Conservation (phyloP, 1,140 invertebrate genomes). For the Pseudomyrmex sp. region DNA sequence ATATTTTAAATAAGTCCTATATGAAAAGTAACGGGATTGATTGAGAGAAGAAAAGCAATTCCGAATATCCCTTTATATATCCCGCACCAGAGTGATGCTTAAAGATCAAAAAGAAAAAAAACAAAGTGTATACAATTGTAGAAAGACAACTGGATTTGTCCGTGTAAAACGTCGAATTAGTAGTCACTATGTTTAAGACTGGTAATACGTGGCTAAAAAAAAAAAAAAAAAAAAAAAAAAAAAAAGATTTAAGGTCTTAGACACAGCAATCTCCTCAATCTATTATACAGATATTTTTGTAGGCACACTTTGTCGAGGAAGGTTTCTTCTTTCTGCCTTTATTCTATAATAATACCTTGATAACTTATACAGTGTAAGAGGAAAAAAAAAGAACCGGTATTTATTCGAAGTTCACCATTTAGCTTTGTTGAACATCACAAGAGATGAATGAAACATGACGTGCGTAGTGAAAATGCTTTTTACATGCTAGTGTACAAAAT, state of each 20-base stretch:
- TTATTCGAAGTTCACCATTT: constrained; percentile 72
- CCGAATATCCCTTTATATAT: constrained; percentile 16
- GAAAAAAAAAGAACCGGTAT: constrained; percentile 65
- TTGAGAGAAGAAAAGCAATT: no score
- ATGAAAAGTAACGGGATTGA: no score
- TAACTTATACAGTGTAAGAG: constrained; percentile 59
- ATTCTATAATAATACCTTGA: constrained; percentile 73
- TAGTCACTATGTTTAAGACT: constrained; percentile 76
- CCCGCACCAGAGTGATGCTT: constrained; percentile 54
- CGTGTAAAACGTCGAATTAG: constrained; percentile 69
- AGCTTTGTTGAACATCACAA: constrained; percentile 71
- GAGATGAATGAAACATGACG: constrained; percentile 72
- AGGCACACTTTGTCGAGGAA: constrained; percentile 80
- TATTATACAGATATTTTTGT: constrained; percentile 82
- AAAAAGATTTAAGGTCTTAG: constrained; percentile 69
- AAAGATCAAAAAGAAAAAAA: constrained; percentile 16
- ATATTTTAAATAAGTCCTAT: constrained; percentile 29
- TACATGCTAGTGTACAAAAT: constrained; percentile 75
- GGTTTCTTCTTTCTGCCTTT: constrained; percentile 80
- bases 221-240: not conserved
- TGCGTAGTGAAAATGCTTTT: constrained; percentile 79
- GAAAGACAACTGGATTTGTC: constrained; percentile 52
- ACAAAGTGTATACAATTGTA: constrained; percentile 37
- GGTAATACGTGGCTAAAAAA: constrained; percentile 66
- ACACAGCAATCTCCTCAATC: constrained; percentile 77